These are phyloP conservation scores for Trichogramma evanescens DNA, from an alignment of 2,888 invertebrate genomes.

Conservation along the genomic window DNA sequence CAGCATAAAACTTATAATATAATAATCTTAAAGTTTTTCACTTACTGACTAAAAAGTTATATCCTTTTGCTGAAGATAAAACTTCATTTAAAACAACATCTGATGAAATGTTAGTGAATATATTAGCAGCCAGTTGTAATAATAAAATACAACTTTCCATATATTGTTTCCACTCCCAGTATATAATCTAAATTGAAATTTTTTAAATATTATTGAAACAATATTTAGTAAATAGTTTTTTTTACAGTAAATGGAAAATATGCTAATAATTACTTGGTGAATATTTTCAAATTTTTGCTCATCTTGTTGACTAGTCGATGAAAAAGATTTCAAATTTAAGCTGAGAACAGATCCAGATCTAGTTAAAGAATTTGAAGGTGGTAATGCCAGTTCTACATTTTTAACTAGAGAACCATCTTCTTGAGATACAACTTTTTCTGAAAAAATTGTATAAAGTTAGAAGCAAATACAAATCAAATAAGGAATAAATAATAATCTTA, in stretches of 20 bases:
- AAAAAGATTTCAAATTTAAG: slow-evolving; percentile 45
- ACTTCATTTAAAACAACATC: slow-evolving; percentile 53
- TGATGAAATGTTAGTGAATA: slow-evolving; percentile 52
- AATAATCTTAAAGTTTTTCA: slow-evolving; percentile 14
- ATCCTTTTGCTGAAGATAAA: slow-evolving; percentile 50
- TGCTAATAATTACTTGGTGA: slow-evolving; percentile 35
- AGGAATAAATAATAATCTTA: slow-evolving; percentile 16
- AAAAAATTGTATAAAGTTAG: slow-evolving; percentile 13
- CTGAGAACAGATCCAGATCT: slow-evolving; percentile 45
- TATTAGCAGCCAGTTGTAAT: slow-evolving; percentile 50
- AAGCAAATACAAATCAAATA: neutral
- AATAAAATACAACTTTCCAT: slow-evolving; percentile 52
- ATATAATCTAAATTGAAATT: slow-evolving; percentile 34
- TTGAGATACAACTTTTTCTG: slow-evolving; percentile 38
- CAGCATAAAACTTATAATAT: neutral
- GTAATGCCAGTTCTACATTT: slow-evolving; percentile 40
- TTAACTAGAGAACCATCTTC: slow-evolving; percentile 44
- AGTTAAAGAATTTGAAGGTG: slow-evolving; percentile 33
- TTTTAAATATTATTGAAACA: slow-evolving; percentile 6
- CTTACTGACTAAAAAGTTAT: slow-evolving; percentile 52
- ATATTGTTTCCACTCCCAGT: slow-evolving; percentile 46
- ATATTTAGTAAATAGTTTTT: neutral
- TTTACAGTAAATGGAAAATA: neutral
- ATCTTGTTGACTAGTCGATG: slow-evolving; percentile 38
- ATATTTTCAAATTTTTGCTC: slow-evolving; percentile 37